phyloP scores from a whole-genome alignment of 2,888 invertebrate species.

The Cephus sareptanus region DNA sequence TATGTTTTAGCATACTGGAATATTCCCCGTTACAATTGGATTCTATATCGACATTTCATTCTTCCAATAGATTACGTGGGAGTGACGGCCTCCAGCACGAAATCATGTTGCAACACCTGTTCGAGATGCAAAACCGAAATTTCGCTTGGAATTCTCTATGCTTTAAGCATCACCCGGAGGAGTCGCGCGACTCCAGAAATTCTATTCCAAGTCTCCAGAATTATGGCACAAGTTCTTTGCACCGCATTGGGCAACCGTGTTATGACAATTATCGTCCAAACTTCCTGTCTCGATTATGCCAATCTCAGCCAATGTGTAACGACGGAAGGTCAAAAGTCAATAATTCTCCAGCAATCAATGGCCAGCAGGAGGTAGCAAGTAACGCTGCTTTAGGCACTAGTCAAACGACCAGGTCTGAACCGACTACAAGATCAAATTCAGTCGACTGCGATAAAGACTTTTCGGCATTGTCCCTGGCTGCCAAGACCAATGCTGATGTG shows the following conservation, averaged over 20 bases:
- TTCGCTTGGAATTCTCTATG: conserved; percentile 53
- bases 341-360: neutral
- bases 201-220: conserved; percentile 38
- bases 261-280: conserved; percentile 35
- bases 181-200: conserved; percentile 36
- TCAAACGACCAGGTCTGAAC: conserved; percentile 50
- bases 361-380: conserved; percentile 11
- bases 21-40: neutral
- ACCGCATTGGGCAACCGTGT: conserved; percentile 42
- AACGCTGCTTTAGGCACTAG: conserved; percentile 25
- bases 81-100: conserved; percentile 67
- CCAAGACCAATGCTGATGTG: conserved; percentile 25
- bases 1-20: too few relatives aligned
- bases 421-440: conserved; percentile 55
- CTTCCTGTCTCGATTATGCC: conserved; percentile 28
- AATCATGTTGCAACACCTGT: conserved; percentile 71
- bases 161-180: conserved; percentile 49
- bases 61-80: conserved; percentile 34
- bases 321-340: neutral
- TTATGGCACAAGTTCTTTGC: conserved; percentile 43
- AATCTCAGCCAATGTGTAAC: conserved; percentile 29
- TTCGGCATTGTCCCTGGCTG: conserved; percentile 11
- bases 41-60: neutral
- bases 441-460: conserved; percentile 55
- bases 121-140: conserved; percentile 67